Evolutionary conservation across 1,140 invertebrate species (phyloP), one percentile per base, ranked within the genome.

Genomic region (Drosophila subpulchrella): DNA sequence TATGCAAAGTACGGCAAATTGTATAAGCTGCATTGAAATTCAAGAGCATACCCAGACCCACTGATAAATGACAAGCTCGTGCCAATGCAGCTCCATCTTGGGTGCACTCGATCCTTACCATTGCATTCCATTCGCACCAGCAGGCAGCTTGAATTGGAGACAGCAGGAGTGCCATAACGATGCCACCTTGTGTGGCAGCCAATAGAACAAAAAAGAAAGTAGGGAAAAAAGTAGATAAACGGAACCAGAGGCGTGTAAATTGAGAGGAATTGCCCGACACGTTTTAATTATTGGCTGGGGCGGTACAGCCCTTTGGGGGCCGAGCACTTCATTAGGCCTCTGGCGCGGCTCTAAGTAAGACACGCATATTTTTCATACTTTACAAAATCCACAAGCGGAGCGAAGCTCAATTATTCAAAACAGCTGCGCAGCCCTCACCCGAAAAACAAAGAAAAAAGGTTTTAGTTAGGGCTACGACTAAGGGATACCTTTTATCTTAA

Each of bases 301-400:
- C 15, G 50, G 48, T 2, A 12, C 42, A 47, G 39, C 17, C 60
- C 46, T 48, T 71, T 30, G 53, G 42, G 34, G 27, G 4, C 51
- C 17, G 27, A 65, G 54, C 44, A 78, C 75, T 78, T 78, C 75
- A 78, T 78, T 78, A 78, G 75, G 75, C 72, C 56, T 66, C 30
- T 41, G 57, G 46, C 59, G 73, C 60, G 54, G 53, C 44, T 62
- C 55, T 50, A 70, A 78, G 50, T 68, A 72, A 88, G 83, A 68
- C 71, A 72, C 67, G 78, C 62, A 82, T 75, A 88, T 86, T 82
- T 86, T 86, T 88, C 75, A 88, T 86, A 85, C 82, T 86, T 85
- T 86, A 86, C 53, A 76, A 75, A 85, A 81, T 78, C 55, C 66
- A 81, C 59, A 60, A 61, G 58, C 63, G 41, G 59, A 70, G 75